phyloP scores from a whole-genome alignment of 2,797 vertebrate genomes.

The Spatula versicolor region DNA sequence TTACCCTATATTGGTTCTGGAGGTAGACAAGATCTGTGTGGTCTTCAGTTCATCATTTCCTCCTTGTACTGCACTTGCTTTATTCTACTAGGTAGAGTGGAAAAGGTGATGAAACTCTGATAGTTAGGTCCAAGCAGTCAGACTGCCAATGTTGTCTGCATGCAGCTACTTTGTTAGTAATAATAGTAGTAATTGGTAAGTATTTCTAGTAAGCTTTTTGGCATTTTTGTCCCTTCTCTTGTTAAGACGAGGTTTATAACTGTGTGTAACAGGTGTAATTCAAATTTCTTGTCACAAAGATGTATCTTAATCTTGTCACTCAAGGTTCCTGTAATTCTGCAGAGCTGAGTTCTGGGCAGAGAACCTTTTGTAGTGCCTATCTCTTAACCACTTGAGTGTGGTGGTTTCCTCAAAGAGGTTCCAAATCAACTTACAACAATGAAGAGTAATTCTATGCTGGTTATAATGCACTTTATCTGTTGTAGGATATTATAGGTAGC shows the following conservation, averaged over 20 bases:
- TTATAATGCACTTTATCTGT: not conserved
- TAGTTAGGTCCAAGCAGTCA: not conserved
- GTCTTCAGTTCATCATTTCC: not conserved
- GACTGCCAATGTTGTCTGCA: not conserved
- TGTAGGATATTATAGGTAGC: not conserved
- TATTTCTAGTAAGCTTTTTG: not conserved
- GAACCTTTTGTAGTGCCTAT: not conserved
- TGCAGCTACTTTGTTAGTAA: not conserved
- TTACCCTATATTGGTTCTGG: not conserved
- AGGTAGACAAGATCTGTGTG: rapidly evolving
- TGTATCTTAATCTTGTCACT: not conserved
- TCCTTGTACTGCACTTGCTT: not conserved
- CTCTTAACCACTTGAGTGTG: not conserved
- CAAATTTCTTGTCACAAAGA: not conserved
- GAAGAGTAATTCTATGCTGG: not conserved
- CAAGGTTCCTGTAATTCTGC: not conserved
- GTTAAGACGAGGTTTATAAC: not conserved
- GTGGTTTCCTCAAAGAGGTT: not conserved
- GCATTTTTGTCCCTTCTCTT: not conserved
- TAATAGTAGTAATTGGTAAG: not conserved
- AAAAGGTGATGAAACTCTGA: not conserved
- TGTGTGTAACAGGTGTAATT: rapidly evolving
- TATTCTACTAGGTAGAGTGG: not conserved
- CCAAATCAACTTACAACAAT: not conserved
- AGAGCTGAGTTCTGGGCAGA: not conserved